Base-by-base conservation (phyloP, 1,140 invertebrate species). In the Aphidius gifuensis region DNA sequence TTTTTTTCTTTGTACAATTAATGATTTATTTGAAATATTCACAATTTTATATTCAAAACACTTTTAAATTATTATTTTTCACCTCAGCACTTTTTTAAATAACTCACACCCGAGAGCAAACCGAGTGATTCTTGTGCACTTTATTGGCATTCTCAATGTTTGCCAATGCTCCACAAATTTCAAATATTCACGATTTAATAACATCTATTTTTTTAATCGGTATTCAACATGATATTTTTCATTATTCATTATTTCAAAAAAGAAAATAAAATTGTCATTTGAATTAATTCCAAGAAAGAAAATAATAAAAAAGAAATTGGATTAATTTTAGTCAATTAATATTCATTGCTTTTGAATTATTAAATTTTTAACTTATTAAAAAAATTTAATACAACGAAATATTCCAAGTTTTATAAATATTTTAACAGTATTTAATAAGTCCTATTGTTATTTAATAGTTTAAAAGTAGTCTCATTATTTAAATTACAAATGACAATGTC, bases 71-170 rank as follows among this genome's bases (percentile, higher is more conserved):
- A 7, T 16, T 49, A 5, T 6, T 9, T 5, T 56, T 73, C 70
- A 74, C 67, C 69, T 74, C 38, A 69, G 60, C 55, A 72, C 66
- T 67, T 68, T 74, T 49, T 69, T 71, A 43, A 72, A 69, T 5
- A 69, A 53, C 66, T 70, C 66, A 56, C 67, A 62, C 55, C 66
- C 68, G 62, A 64, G 54, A 55, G 62, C 65, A 64, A 64, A 65
- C 50, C 65, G 53, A 58, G 50, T 6, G 32, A 64, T 44, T 61
- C 38, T 64, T 9, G 50, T 60, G 46, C 55, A 45, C 51, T 48
- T 56, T 50, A 61, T 69, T 69, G 55, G 54, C 70, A 72, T 73
- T 69, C 60, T 71, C 68, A 62, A 47, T 63, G 46, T 47, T 60
- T 62, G 44, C 60, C 45, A 47, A 46, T 47, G 54, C 44, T 51